Conservation (phyloP, 2,888 invertebrate genomes). For the Thecocarcelia acutangulata region DNA sequence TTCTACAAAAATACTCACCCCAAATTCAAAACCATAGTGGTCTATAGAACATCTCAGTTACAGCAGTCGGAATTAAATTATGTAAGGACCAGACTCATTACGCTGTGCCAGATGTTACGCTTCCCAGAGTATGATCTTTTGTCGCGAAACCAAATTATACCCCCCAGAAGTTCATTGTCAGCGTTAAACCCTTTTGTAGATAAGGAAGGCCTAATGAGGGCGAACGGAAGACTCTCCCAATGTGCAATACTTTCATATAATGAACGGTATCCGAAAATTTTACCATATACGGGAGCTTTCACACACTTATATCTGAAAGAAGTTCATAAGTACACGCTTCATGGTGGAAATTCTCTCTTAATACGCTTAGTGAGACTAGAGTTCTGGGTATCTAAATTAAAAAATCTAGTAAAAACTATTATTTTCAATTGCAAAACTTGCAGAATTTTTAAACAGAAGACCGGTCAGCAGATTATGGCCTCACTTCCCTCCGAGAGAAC, state of each 20-base stretch:
- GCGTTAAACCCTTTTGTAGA: background rate
- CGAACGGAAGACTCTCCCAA: too few relatives aligned
- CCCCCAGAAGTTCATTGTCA: too few relatives aligned
- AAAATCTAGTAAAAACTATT: background rate
- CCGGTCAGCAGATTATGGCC: background rate
- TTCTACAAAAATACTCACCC: background rate
- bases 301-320: background rate
- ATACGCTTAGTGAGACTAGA: too few relatives aligned
- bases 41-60: too few relatives aligned
- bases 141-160: too few relatives aligned
- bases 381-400: conserved; percentile 1
- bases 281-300: background rate
- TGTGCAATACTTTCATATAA: too few relatives aligned
- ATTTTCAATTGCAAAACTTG: background rate
- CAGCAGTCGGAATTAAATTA: background rate
- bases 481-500: background rate
- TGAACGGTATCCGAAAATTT: background rate
- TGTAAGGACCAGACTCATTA: too few relatives aligned
- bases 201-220: background rate
- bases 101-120: too few relatives aligned
- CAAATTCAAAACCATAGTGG: too few relatives aligned
- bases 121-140: too few relatives aligned
- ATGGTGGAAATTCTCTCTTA: conserved; percentile 8
- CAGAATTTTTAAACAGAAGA: background rate
- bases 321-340: background rate